phyloP scores from a whole-genome alignment of 2,888 invertebrate genomes.

The Tetramorium bicarinatum region DNA sequence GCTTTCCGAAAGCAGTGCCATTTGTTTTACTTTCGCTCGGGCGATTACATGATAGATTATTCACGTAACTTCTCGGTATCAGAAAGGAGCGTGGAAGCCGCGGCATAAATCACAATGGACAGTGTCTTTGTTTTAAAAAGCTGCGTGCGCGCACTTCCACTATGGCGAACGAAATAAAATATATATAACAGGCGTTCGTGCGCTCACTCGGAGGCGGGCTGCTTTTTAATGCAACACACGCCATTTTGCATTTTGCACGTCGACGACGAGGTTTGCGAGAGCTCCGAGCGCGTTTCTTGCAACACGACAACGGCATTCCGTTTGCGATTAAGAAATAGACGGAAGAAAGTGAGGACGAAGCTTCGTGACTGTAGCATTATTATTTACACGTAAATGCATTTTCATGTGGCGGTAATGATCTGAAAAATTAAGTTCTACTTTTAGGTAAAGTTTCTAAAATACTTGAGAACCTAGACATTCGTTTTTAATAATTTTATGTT shows the following conservation, averaged over 20 bases:
- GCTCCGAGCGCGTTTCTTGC: conserved; percentile 16
- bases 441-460: background rate
- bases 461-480: background rate
- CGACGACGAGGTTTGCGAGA: conserved; percentile 25
- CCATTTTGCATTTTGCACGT: conserved; percentile 51
- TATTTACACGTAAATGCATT: conserved; percentile 11
- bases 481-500: background rate
- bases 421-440: background rate
- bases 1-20: conserved; percentile 55
- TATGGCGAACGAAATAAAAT: conserved; percentile 50
- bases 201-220: background rate
- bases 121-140: conserved; percentile 55
- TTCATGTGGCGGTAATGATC: background rate
- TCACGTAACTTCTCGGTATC: conserved; percentile 54
- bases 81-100: conserved; percentile 49
- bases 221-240: conserved; percentile 47
- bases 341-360: conserved; percentile 4
- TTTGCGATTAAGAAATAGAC: conserved; percentile 35
- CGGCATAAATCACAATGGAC: conserved; percentile 55
- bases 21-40: conserved; percentile 51
- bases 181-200: conserved; percentile 38
- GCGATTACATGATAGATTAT: conserved; percentile 58
- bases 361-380: background rate
- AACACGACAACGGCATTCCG: conserved; percentile 16
- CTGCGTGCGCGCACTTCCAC: conserved; percentile 23